These are phyloP conservation scores for Syngnathoides biaculeatus DNA, from an alignment of 2,113 vertebrate genomes.

Conservation along the genomic window DNA sequence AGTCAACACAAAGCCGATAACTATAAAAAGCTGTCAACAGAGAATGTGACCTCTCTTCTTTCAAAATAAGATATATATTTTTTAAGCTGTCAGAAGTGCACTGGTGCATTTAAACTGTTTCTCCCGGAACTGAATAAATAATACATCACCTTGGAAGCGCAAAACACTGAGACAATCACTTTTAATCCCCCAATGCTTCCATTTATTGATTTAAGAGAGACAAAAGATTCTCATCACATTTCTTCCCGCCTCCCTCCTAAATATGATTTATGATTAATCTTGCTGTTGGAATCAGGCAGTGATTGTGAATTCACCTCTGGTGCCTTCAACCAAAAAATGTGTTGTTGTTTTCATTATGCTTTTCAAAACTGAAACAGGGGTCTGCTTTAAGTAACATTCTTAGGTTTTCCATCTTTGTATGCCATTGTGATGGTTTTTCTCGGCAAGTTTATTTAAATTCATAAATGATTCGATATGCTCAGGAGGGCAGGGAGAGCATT, in stretches of 20 bases:
- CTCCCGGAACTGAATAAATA: constrained; percentile 17
- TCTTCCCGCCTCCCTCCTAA: constrained; percentile 1
- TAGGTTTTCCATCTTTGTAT: neutral
- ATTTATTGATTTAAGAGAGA: constrained; percentile 34
- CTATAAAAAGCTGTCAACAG: constrained; percentile 11
- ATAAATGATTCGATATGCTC: constrained; percentile 34
- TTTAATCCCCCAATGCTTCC: constrained; percentile 13
- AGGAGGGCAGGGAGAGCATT: constrained; percentile 25
- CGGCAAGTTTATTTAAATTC: constrained; percentile 10
- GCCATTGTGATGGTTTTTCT: neutral
- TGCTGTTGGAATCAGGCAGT: constrained; percentile 16
- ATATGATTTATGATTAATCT: constrained; percentile 13
- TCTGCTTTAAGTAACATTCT: neutral
- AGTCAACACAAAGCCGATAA: constrained; percentile 49
- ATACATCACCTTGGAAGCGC: constrained; percentile 6
- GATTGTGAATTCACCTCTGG: neutral
- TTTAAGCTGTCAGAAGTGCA: neutral
- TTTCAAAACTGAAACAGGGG: neutral
- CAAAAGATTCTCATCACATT: constrained; percentile 11
- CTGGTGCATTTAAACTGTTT: neutral
- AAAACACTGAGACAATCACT: constrained; percentile 8
- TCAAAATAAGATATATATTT: neutral
- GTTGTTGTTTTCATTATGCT: neutral
- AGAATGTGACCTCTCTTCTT: constrained; percentile 10
- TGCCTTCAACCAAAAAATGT: neutral